Evolutionary conservation across 2,113 vertebrate genomes (phyloP), one percentile per base, ranked within the genome.

Genomic region (Lucifuga dentata): DNA sequence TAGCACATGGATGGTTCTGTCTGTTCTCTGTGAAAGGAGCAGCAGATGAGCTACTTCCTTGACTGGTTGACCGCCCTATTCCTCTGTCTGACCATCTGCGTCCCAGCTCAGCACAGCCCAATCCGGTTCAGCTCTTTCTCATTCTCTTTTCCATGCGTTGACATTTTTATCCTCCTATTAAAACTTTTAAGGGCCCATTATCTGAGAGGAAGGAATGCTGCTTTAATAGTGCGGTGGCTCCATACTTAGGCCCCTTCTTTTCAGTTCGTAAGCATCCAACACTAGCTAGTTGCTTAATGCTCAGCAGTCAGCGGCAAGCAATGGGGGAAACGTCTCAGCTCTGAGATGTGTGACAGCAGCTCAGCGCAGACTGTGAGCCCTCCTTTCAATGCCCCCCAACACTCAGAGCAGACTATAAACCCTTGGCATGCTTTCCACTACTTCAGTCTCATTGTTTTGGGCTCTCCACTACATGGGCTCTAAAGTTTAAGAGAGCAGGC

Each of bases 131-230:
- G 66, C 68, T 74, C 70, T 85, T 83, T 75, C 82, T 59, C 78
- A 56, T 81, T 86, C 73, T 84, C 73, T 76, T 84, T 91, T 91
- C 84, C 83, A 84, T 87, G 83, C 80, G 24, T 64, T 93, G 90
- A 91, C 86, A 89, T 93, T 93, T 93, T 92, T 92, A 91, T 91
- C 84, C 79, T 84, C 85, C 90, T 76, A 78, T 92, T 92, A 93
- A 92, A 91, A 82, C 59, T 89, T 92, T 92, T 90, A 93, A 89
- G 81, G 86, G 84, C 81, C 86, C 86, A 88, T 91, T 92, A 91
- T 92, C 89, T 87, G 75, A 87, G 78, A 76, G 86, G 80, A 92
- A 92, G 87, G 86, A 93, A 93, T 92, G 89, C 45, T 90, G 80
- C 68, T 92, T 88, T 92, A 91, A 89, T 91, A 81, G 89, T 84